Conservation (phyloP, 2,888 invertebrate genomes). For the Meandrusa payeni region DNA sequence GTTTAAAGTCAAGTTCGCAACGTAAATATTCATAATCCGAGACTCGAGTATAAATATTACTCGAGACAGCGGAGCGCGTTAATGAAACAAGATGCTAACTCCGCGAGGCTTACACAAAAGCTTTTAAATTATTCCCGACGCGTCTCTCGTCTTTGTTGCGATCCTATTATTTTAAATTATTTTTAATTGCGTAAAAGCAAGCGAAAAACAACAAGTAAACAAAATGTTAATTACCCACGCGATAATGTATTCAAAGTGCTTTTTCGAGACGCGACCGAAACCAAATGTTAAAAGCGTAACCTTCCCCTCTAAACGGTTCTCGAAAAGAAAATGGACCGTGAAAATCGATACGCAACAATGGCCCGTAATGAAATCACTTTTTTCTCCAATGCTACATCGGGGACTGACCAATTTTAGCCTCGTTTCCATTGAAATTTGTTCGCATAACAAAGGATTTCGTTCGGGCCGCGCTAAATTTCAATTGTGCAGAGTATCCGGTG, state of each 20-base stretch:
- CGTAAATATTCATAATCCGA: conserved; percentile 68
- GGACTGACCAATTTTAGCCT: conserved; percentile 67
- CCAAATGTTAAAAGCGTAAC: conserved; percentile 53
- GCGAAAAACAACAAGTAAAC: conserved; percentile 50
- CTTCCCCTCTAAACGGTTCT: conserved; percentile 53
- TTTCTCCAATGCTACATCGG: conserved; percentile 55
- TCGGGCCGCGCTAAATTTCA: conserved; percentile 67
- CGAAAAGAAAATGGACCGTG: conserved; percentile 62
- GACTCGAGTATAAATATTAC: conserved; percentile 66
- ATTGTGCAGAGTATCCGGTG: conserved; percentile 71
- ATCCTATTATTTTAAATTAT: conserved; percentile 73
- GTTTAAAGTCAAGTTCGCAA: conserved; percentile 42
- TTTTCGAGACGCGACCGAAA: conserved; percentile 47
- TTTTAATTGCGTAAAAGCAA: conserved; percentile 74
- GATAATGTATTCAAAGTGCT: conserved; percentile 53
- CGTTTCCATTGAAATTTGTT: conserved; percentile 73
- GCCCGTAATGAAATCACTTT: conserved; percentile 67
- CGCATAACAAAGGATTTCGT: conserved; percentile 71
- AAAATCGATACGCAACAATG: conserved; percentile 69
- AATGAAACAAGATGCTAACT: conserved; percentile 75
- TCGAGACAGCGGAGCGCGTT: conserved; percentile 52
- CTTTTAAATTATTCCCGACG: conserved; percentile 62
- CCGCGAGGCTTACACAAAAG: conserved; percentile 47
- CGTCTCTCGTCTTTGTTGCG: conserved; percentile 57
- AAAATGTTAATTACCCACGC: conserved; percentile 56